Evolutionary conservation across 2,113 vertebrate species (phyloP), one percentile per base, ranked within the genome.

Genomic region (Lichenostomus cassidix): DNA sequence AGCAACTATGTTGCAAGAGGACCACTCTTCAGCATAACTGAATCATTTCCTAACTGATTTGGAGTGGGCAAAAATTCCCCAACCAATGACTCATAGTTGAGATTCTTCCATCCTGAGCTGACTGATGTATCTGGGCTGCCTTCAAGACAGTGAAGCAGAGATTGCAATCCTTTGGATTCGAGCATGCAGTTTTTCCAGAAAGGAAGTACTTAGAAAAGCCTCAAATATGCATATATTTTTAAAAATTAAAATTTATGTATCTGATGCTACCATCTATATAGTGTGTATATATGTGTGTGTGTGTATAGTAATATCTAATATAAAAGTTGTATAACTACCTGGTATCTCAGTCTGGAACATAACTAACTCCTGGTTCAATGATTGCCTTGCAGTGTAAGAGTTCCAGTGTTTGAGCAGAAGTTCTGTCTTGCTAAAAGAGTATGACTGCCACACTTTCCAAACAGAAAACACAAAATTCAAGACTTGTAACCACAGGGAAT

Each of bases 21-120:
- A 73, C 12, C 15, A 9, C 37, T 76, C 33, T 70, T 94, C 28
- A 87, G 41, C 25, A 21, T 50, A 42, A 69, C 21, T 59, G 64
- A 75, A 9, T 60, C 2, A 39, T 77, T 86, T 94, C 35, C 39
- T 69, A 7, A 11, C 37, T 49, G n/a, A 59, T 1, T 0, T 11
- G 9, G 23, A 60, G 15, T 60, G 15, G 37, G 27, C 78, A 89
- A 53, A 91, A 91, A 47, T 87, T 87, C 37, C 55, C 37, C 39
- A 91, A 0, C 10, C 10, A 35, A 9, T 39, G 44, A 58, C 20
- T 65, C 0, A 1, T 28, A 76, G 41, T 15, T 83, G 70, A 65
- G 65, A 56, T 75, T 75, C 70, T 87, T 89, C 44, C 10, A 11
- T 75, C 49, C 58, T 60, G 25, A 85, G 27, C 37, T 73, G 85